Conservation (phyloP, 2,888 invertebrate genomes). For the Unio delphinus region DNA sequence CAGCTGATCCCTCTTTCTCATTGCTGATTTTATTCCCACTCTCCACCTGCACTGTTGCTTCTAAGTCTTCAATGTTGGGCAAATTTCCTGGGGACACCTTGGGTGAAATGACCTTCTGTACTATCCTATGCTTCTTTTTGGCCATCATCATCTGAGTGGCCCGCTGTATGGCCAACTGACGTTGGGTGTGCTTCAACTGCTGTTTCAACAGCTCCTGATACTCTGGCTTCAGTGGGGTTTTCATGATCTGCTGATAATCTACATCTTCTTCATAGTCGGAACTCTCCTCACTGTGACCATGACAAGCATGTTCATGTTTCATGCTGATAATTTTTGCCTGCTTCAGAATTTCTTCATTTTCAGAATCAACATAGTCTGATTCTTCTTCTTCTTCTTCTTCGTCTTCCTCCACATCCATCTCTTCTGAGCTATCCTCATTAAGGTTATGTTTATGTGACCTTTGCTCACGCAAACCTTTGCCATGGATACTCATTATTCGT, state of each 20-base stretch:
- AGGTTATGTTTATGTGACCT: slow-evolving; percentile 21
- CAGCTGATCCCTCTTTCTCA: slow-evolving; percentile 8
- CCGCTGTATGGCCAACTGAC: slow-evolving; percentile 21
- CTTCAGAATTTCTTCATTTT: slow-evolving; percentile 57
- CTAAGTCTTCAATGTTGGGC: slow-evolving; percentile 16
- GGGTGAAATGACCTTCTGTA: too few relatives aligned
- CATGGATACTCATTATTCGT: background rate
- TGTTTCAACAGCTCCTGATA: slow-evolving; percentile 42
- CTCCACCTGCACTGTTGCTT: slow-evolving; percentile 9
- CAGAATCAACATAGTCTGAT: slow-evolving; percentile 56
- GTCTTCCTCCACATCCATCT: slow-evolving; percentile 53
- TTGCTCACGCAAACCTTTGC: background rate
- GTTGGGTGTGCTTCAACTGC: slow-evolving; percentile 29
- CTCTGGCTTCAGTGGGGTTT: slow-evolving; percentile 36
- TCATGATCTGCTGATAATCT: slow-evolving; percentile 3
- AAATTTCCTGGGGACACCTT: slow-evolving; percentile 12
- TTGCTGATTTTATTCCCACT: slow-evolving; percentile 13
- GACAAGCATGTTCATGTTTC: slow-evolving; percentile 14
- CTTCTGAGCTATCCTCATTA: slow-evolving; percentile 41
- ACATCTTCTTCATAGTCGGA: slow-evolving; percentile 57
- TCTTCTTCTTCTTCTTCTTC: slow-evolving; percentile 54
- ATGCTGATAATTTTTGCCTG: slow-evolving; percentile 39
- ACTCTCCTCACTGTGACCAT: slow-evolving; percentile 50
- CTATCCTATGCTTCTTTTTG: slow-evolving; percentile 12
- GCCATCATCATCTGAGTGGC: slow-evolving; percentile 22